Percentiles rank a stretch among this genome's conserved stretches.
These are phyloP conservation scores for Hucho hucho DNA, from an alignment of 2,113 vertebrate species.

Conservation along the genomic window DNA sequence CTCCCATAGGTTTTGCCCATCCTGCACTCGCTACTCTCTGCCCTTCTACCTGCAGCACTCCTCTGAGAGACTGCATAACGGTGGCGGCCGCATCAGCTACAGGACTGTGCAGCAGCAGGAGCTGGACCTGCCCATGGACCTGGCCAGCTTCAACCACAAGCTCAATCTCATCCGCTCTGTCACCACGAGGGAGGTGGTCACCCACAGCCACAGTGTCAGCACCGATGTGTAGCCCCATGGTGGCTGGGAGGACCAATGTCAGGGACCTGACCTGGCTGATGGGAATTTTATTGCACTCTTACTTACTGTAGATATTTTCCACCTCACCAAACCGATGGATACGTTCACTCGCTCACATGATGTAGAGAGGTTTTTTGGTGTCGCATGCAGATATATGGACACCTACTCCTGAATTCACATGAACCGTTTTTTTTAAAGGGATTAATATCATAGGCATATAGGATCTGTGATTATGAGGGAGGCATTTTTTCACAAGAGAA, in stretches of 20 bases:
- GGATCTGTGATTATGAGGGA: slow-evolving; percentile 1
- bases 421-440: neutral
- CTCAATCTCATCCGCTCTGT: slow-evolving; percentile 84
- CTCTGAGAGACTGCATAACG: slow-evolving; percentile 79
- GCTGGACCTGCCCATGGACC: slow-evolving; percentile 71
- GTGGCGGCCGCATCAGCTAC: slow-evolving; percentile 82
- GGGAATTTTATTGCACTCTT: neutral
- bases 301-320: neutral
- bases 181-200: slow-evolving; percentile 86
- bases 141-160: slow-evolving; percentile 80
- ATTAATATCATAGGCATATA: neutral
- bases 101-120: slow-evolving; percentile 83
- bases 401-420: slow-evolving; percentile 2
- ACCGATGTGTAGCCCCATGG: slow-evolving; percentile 79
- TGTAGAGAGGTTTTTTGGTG: neutral
- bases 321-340: neutral
- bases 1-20: slow-evolving; percentile 79
- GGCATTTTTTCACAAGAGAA: neutral
- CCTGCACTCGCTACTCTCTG: slow-evolving; percentile 81
- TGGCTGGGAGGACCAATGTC: neutral
- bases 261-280: neutral
- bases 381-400: neutral
- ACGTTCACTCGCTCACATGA: neutral
- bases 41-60: slow-evolving; percentile 79
- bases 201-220: slow-evolving; percentile 81